Conservation (phyloP, 2,797 vertebrate genomes). For the Orientallactaga sibirica region DNA sequence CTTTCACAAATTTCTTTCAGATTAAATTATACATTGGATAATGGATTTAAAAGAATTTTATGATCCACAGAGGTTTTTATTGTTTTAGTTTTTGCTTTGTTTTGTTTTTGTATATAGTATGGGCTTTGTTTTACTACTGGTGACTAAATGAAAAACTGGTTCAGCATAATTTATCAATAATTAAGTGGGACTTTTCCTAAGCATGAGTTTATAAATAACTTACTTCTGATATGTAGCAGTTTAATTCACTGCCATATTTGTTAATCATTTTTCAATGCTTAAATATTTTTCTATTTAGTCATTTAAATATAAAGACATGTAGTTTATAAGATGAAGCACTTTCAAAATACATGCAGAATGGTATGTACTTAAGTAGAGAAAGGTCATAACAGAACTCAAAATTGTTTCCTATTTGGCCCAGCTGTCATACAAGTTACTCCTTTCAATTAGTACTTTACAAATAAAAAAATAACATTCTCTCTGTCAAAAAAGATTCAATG, state of each 20-base stretch:
- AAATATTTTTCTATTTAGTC: conserved; percentile 36
- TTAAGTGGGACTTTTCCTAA: background rate
- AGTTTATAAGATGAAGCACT: background rate
- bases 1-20: background rate
- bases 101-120: background rate
- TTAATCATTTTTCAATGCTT: conserved; percentile 61
- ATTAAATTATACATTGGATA: background rate
- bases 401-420: too few species aligned
- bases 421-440: too few species aligned
- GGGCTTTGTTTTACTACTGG: background rate
- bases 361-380: conserved; percentile 14
- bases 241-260: background rate
- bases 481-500: conserved; percentile 67
- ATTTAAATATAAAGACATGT: conserved; percentile 58
- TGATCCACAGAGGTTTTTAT: background rate
- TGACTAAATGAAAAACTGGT: background rate
- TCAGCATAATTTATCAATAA: background rate
- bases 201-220: background rate
- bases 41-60: background rate
- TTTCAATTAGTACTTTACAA: background rate
- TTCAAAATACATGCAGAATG: conserved; percentile 35
- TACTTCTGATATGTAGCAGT: background rate
- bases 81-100: too few species aligned
- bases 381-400: background rate
- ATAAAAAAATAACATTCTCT: background rate